A percentile compares a stretch with the other conserved stretches of the same genome.
phyloP scores from a whole-genome alignment of 2,113 vertebrate species.

The Eolophus roseicapilla region DNA sequence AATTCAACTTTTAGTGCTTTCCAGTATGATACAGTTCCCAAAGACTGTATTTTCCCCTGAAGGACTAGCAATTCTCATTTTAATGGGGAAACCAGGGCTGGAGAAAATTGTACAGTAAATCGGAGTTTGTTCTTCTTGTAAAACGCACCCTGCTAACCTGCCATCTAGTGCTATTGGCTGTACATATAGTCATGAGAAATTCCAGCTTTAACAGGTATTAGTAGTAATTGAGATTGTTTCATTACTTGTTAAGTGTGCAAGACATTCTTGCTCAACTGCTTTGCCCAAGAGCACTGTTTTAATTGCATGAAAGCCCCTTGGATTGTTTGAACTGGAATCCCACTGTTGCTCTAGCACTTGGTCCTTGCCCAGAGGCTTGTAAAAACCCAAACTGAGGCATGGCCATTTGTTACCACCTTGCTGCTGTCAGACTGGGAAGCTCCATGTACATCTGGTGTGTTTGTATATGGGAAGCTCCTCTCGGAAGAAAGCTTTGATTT shows the following conservation, averaged over 20 bases:
- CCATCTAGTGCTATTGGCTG: not conserved
- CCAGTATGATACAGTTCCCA: not conserved
- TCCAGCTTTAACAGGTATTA: not conserved
- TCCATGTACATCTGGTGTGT: not conserved
- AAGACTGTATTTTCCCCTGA: not conserved
- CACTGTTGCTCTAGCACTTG: rapidly evolving
- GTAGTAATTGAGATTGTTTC: not conserved
- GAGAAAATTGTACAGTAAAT: not conserved
- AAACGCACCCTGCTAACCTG: not conserved
- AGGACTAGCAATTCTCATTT: not conserved
- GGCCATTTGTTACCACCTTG: not conserved
- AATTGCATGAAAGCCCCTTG: not conserved
- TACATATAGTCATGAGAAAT: not conserved
- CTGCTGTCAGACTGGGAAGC: not conserved
- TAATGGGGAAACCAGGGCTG: not conserved
- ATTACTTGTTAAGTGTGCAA: not conserved
- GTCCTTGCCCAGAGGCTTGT: not conserved
- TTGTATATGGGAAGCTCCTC: not conserved
- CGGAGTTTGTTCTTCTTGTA: not conserved
- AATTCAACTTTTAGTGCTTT: not conserved
- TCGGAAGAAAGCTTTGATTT: not conserved
- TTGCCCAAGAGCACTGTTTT: not conserved
- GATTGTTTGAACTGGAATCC: not conserved
- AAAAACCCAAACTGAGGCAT: not conserved
- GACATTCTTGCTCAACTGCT: not conserved